Evolutionary conservation across 2,797 vertebrate species (phyloP), one percentile per base, ranked within the genome.

Genomic region (Nasua narica): DNA sequence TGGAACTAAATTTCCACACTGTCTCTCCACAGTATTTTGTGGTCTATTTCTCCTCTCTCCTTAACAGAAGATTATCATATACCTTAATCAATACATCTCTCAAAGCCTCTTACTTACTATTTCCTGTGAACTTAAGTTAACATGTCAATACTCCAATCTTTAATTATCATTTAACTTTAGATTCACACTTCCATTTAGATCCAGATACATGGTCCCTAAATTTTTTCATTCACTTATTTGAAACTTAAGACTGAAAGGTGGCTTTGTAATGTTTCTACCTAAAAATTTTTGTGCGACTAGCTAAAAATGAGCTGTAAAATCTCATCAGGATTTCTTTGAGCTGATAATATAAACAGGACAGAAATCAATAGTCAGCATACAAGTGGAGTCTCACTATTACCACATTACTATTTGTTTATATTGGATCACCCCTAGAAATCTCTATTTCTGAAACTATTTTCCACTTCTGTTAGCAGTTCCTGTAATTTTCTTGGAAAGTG

Each of bases 371-470:
- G 58, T 91, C 90, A 85, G 58, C 58, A 70, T 46, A 84, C 21
- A 11, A 85, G 56, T 52, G 43, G 74, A 91, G 14, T 50, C 79
- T 96, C 93, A 77, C 62, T 86, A 62, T 58, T 86, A 82, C 83
- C 19, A 58, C n/a, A 85, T 77, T 91, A 43, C 23, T 82, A 58
- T 62, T 96, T 96, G 65, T 85, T 93, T 96, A 46, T 85, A 85
- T 82, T 93, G 87, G 74, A 77, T 70, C 29, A 14, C 14, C 4
- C 62, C 52, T 95, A 78, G 69, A 93, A 84, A 52, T 79, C 5
- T 88, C 40, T 88, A 50, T 93, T 93, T 95, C 79, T 89, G 43
- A 70, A 91, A 77, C 23, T 81, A 65, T 86, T 96, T 96, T 93
- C 87, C 65, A 94, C 72, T 86, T 93, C 58, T 96, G 27, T 93